Percentiles rank a stretch among this genome's conserved stretches.
Evolutionary conservation across 2,797 vertebrate species (phyloP).

Genomic region (Urosaurus nigricauda): DNA sequence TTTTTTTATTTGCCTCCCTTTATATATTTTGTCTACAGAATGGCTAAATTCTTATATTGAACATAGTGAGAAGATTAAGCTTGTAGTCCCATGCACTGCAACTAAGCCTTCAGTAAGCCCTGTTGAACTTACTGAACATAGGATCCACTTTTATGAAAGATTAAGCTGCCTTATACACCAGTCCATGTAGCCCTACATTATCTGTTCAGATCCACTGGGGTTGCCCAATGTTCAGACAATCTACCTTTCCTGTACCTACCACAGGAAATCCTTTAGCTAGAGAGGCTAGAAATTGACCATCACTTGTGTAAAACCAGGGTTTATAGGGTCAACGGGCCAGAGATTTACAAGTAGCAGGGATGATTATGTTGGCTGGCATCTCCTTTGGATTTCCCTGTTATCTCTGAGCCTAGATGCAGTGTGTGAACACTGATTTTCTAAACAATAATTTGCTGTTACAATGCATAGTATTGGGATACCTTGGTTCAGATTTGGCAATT

Average conservation of each 20-base stretch:
- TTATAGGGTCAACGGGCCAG: too few relatives aligned
- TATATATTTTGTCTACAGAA: slow-evolving; percentile 1
- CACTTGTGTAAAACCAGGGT: too few relatives aligned
- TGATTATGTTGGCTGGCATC: too few relatives aligned
- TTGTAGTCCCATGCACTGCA: neutral
- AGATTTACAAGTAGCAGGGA: too few relatives aligned
- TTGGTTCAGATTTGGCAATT: neutral
- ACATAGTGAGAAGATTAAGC: neutral
- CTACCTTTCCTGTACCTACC: neutral
- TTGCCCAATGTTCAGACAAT: neutral
- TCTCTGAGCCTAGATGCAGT: too few relatives aligned
- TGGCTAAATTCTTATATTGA: neutral
- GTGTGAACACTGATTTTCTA: too few relatives aligned
- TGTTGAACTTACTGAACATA: neutral
- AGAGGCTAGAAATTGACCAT: neutral
- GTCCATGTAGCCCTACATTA: neutral
- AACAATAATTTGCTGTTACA: too few relatives aligned
- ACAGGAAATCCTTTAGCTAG: neutral
- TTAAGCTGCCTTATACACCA: neutral
- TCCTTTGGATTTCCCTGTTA: too few relatives aligned
- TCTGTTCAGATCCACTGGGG: neutral
- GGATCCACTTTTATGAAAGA: neutral
- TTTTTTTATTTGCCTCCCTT: slow-evolving; percentile 24
- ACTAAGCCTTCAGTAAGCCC: neutral
- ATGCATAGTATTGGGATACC: neutral